Conservation (phyloP, 2,888 invertebrate species). For the Melikaiella ostensackeni region DNA sequence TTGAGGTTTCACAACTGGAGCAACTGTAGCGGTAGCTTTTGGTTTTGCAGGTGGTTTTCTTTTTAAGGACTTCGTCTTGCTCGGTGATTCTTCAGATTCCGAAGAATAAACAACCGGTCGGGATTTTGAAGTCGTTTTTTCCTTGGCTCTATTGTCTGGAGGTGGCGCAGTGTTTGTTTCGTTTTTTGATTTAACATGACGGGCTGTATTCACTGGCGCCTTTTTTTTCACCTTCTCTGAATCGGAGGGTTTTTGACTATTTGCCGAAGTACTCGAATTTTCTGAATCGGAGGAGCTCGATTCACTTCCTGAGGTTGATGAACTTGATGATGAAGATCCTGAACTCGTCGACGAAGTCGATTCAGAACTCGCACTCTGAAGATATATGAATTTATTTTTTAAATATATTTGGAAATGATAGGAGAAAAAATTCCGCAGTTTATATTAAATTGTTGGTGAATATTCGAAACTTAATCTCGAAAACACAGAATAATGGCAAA, state of each 20-base stretch:
- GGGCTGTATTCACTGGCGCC: constrained; percentile 55
- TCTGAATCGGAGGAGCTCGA: constrained; percentile 75
- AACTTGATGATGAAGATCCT: constrained; percentile 73
- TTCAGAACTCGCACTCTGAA: constrained; percentile 73
- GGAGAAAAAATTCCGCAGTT: not conserved
- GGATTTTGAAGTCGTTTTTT: constrained; percentile 64
- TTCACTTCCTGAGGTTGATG: constrained; percentile 74
- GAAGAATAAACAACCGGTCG: constrained; percentile 71
- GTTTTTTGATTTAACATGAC: constrained; percentile 70
- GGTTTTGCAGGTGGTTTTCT: constrained; percentile 82
- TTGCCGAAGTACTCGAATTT: constrained; percentile 72
- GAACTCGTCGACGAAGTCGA: constrained; percentile 73
- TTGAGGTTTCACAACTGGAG: constrained; percentile 79
- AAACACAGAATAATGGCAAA: too few species aligned
- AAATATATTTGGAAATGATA: too few species aligned
- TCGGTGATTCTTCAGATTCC: constrained; percentile 73
- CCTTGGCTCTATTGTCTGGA: constrained; percentile 69
- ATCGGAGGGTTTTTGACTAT: constrained; percentile 72
- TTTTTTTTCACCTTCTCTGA: constrained; percentile 71
- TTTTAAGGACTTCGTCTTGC: constrained; percentile 74
- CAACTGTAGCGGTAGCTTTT: constrained; percentile 82
- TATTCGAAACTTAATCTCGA: too few species aligned
- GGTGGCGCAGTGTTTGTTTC: constrained; percentile 58
- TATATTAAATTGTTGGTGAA: too few species aligned
- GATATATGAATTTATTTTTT: not conserved